These are phyloP conservation scores for Glossosoma conforme DNA, from an alignment of 1,140 invertebrate species.

Conservation along the genomic window DNA sequence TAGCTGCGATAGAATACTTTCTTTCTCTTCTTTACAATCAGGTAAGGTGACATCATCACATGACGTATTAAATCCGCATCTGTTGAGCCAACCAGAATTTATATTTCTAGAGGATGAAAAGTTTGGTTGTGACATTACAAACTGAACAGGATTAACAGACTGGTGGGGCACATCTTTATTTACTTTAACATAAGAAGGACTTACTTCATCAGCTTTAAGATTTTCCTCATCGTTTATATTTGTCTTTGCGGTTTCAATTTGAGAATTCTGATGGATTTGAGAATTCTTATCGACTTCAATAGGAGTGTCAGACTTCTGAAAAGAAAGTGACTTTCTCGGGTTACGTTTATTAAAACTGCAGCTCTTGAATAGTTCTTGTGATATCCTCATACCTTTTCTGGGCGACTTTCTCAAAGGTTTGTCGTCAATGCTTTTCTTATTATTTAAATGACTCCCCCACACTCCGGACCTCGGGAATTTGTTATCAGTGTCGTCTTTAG, in stretches of 20 bases:
- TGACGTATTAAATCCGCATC: conserved; percentile 34
- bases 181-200: too few species aligned
- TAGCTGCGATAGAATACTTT: too few species aligned
- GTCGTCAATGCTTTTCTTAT: conserved; percentile 6
- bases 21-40: conserved; percentile 3
- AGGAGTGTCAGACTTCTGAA: conserved; percentile 2
- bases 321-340: conserved; percentile 63
- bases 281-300: conserved; percentile 31
- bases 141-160: conserved; percentile 19
- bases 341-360: conserved; percentile 66
- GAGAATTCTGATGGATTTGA: too few species aligned
- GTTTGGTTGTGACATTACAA: conserved; percentile 10
- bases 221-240: too few species aligned
- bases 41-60: conserved; percentile 20
- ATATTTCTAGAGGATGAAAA: conserved; percentile 39
- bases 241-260: too few species aligned
- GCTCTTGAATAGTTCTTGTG: conserved; percentile 65
- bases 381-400: conserved; percentile 46
- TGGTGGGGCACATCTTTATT: not conserved
- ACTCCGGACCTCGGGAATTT: conserved; percentile 36
- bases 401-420: conserved; percentile 19
- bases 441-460: conserved; percentile 53
- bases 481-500: not conserved
- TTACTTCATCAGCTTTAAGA: too few species aligned
- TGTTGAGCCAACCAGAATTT: conserved; percentile 53